Conservation (phyloP, 2,113 vertebrate genomes). For the Prochilodus magdalenae region DNA sequence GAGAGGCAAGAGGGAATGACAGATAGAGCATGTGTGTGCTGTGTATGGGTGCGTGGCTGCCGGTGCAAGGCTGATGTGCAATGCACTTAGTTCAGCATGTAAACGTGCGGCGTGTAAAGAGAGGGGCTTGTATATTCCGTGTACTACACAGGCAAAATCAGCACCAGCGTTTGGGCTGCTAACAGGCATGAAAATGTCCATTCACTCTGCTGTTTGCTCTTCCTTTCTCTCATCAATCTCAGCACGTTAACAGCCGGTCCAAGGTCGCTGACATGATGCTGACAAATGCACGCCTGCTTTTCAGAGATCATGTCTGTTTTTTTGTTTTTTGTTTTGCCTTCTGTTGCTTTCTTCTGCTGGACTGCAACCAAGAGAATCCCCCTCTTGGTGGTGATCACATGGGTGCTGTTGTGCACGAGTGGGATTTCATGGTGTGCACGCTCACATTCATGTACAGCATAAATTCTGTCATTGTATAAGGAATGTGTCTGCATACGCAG, state of each 20-base stretch:
- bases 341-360: conserved; percentile 1
- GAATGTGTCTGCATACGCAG: conserved; percentile 13
- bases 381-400: neutral
- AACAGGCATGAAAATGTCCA: conserved; percentile 7
- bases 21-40: conserved; percentile 24
- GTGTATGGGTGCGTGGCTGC: conserved; percentile 34
- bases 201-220: conserved; percentile 23
- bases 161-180: conserved; percentile 5
- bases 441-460: neutral
- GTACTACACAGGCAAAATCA: conserved; percentile 40
- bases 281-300: conserved; percentile 24
- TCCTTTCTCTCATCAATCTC: conserved; percentile 13
- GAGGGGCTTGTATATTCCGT: conserved; percentile 22
- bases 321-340: no score
- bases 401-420: conserved; percentile 8
- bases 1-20: conserved; percentile 38
- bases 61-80: conserved; percentile 62
- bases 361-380: conserved; percentile 17
- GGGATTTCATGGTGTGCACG: neutral
- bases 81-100: conserved; percentile 67
- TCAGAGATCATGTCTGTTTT: conserved; percentile 14
- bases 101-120: conserved; percentile 63
- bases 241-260: conserved; percentile 26
- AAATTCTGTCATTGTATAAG: conserved; percentile 30
- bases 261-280: conserved; percentile 37